Evolutionary conservation across 2,888 invertebrate genomes (phyloP).

Genomic region (Scaptodrosophila latifasciaeformis): DNA sequence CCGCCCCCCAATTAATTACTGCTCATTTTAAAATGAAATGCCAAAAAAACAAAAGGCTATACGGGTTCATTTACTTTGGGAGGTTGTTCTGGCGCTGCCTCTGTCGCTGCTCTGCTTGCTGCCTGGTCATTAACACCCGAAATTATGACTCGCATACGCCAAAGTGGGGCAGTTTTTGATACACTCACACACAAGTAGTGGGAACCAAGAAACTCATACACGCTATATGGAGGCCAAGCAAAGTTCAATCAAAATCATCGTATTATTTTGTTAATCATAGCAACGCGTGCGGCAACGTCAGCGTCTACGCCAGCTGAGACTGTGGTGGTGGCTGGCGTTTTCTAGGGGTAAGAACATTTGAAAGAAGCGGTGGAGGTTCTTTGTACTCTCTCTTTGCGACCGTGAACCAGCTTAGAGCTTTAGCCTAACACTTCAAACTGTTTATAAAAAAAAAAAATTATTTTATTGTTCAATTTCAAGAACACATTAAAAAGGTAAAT

Average conservation of each 20-base stretch:
- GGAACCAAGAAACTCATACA: conserved; percentile 3
- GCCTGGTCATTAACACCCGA: conserved; percentile 36
- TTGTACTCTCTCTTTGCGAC: conserved; percentile 6
- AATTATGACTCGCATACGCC: conserved; percentile 31
- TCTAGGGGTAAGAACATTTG: conserved; percentile 26
- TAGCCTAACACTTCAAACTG: no score
- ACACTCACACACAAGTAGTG: conserved; percentile 1
- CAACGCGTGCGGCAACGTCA: not conserved
- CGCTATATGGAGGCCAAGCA: conserved; percentile 34
- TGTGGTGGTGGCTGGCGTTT: not conserved
- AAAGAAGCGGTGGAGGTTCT: conserved; percentile 8
- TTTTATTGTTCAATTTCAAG: no score
- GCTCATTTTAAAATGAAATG: not conserved
- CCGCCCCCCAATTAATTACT: no score
- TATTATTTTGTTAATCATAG: conserved; percentile 36
- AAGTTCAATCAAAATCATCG: conserved; percentile 44
- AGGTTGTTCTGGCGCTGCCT: conserved; percentile 1
- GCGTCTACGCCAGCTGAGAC: not conserved
- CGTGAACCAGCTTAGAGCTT: no score
- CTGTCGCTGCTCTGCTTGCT: conserved; percentile 8
- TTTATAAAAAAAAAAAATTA: no score
- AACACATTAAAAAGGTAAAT: no score
- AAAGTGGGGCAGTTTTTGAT: conserved; percentile 46
- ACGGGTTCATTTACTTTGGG: conserved; percentile 1
- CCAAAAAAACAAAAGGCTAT: not conserved